Percentiles rank a stretch among this genome's conserved stretches.
phyloP scores from a whole-genome alignment of 64 coral and sea anemone species.

The Actinia tenebrosa region DNA sequence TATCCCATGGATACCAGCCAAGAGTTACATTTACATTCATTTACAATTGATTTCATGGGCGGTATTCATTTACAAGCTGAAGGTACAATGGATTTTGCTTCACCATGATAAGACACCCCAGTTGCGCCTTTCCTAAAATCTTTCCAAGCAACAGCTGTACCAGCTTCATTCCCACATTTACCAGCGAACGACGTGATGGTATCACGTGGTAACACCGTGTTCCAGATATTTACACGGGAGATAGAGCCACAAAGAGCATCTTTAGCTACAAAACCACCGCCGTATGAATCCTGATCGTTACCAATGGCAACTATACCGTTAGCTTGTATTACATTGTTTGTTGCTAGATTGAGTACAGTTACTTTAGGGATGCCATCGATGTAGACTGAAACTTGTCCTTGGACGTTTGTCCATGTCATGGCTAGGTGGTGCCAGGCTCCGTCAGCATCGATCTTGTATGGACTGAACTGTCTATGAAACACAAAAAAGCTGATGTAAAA shows the following conservation, averaged over 20 bases:
- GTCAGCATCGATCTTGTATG: not conserved
- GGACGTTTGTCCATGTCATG: constrained; percentile 49
- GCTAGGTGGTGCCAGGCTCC: constrained; percentile 64
- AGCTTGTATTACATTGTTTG: not conserved
- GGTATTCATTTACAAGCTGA: not conserved
- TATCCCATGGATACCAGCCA: too few species aligned
- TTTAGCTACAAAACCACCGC: not conserved
- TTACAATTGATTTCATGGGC: too few species aligned
- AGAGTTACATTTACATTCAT: too few species aligned
- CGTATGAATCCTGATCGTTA: constrained; percentile 36
- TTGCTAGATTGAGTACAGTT: not conserved
- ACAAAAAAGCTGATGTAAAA: not conserved
- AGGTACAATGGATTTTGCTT: not conserved
- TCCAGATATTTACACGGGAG: constrained; percentile 63
- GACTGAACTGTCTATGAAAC: not conserved
- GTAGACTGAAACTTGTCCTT: constrained; percentile 36
- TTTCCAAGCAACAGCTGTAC: constrained; percentile 43
- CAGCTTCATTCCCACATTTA: constrained; percentile 57
- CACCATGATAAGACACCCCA: not conserved
- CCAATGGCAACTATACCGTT: constrained; percentile 34
- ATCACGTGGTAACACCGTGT: constrained; percentile 33
- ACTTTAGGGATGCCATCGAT: not conserved
- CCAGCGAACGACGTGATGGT: constrained; percentile 29
- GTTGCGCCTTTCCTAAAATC: constrained; percentile 21
- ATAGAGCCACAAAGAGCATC: constrained; percentile 54